Evolutionary conservation across 2,888 invertebrate genomes (phyloP).

Genomic region (Parnassius smintheus): DNA sequence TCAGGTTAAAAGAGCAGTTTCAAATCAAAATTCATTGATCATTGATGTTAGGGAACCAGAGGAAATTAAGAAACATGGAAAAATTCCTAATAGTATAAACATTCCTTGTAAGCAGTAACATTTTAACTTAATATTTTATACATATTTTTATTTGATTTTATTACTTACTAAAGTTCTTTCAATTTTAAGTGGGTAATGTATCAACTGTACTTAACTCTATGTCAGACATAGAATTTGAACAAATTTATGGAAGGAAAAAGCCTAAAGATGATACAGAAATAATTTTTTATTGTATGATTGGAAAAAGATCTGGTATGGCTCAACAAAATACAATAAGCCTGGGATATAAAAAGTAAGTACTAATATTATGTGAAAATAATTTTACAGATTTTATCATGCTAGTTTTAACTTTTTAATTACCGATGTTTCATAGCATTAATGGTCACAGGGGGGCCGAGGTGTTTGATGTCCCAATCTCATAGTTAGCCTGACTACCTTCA

Average conservation of each 20-base stretch:
- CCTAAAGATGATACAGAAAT: slow-evolving; percentile 81
- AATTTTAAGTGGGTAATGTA: slow-evolving; percentile 77
- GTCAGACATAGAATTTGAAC: slow-evolving; percentile 77
- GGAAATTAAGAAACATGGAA: slow-evolving; percentile 85
- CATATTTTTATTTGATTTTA: not conserved
- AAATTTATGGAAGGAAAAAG: slow-evolving; percentile 80
- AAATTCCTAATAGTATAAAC: slow-evolving; percentile 87
- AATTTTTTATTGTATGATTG: slow-evolving; percentile 86
- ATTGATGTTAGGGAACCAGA: slow-evolving; percentile 89
- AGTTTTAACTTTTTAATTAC: no score
- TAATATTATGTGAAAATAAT: no score
- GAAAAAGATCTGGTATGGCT: slow-evolving; percentile 83
- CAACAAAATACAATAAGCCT: slow-evolving; percentile 78
- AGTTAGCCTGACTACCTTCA: no score
- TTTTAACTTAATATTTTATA: slow-evolving; percentile 5
- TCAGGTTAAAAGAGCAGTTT: slow-evolving; percentile 63
- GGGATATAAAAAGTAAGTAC: slow-evolving; percentile 82
- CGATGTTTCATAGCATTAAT: no score
- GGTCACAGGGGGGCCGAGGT: no score
- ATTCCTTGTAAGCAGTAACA: slow-evolving; percentile 84
- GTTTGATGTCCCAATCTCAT: no score
- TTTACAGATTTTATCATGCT: no score
- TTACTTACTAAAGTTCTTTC: slow-evolving; percentile 5
- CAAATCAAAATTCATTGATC: slow-evolving; percentile 64
- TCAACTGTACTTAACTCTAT: slow-evolving; percentile 61